Evolutionary conservation across 2,113 vertebrate genomes (phyloP).

Genomic region (Zosterops pallidus): DNA sequence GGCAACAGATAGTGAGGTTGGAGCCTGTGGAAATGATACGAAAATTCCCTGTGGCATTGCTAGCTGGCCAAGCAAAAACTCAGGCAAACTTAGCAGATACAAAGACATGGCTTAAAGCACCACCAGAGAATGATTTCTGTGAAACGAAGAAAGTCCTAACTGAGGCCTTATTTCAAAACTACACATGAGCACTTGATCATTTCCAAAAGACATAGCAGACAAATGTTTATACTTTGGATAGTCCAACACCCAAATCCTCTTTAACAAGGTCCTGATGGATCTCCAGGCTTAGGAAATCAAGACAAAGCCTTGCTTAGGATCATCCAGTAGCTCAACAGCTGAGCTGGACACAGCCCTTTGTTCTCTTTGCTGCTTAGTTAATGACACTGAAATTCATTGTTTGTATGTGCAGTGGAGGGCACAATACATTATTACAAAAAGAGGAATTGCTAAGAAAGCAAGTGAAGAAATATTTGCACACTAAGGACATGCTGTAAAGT

Average conservation of each 20-base stretch:
- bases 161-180: neutral
- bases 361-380: neutral
- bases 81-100: neutral
- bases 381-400: neutral
- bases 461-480: neutral
- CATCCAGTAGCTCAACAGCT: neutral
- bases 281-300: neutral
- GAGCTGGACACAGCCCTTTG: neutral
- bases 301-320: neutral
- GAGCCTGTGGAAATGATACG: neutral
- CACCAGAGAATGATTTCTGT: neutral
- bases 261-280: neutral
- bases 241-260: neutral
- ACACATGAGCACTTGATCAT: fast-evolving
- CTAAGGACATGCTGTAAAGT: neutral
- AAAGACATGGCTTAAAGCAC: neutral
- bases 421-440: neutral
- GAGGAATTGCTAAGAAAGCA: neutral
- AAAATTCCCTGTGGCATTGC: neutral
- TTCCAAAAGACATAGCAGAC: neutral
- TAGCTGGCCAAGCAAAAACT: neutral
- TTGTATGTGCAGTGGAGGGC: neutral
- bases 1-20: neutral
- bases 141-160: neutral
- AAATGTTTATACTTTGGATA: neutral